Conservation (phyloP, 64 coral and sea anemone species). For the Orbicella faveolata region DNA sequence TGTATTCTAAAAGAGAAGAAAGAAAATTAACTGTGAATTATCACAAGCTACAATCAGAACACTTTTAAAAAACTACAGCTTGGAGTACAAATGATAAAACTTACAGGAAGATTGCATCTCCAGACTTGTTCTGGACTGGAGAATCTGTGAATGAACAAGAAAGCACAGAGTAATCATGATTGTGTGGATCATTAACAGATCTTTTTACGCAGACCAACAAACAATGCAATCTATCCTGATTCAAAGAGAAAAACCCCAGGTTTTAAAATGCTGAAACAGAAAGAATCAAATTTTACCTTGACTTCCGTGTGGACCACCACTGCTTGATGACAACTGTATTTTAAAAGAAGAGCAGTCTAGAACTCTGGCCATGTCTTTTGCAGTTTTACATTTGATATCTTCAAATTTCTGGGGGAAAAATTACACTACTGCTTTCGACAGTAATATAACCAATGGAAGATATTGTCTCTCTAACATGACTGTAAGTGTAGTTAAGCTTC, state of each 20-base stretch:
- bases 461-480: too few relatives aligned
- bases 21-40: background rate
- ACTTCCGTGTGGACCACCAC: background rate
- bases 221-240: too few relatives aligned
- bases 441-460: too few relatives aligned
- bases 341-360: slow-evolving; percentile 75
- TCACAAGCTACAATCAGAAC: background rate
- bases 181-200: too few relatives aligned
- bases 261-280: too few relatives aligned
- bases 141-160: slow-evolving; percentile 1
- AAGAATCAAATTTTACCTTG: slow-evolving; percentile 19
- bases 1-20: slow-evolving; percentile 7
- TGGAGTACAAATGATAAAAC: background rate
- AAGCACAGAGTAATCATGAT: background rate
- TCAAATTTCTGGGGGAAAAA: slow-evolving; percentile 33
- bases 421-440: background rate
- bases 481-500: too few relatives aligned
- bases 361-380: slow-evolving; percentile 72
- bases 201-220: too few relatives aligned
- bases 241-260: too few relatives aligned
- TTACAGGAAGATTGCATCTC: background rate
- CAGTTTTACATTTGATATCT: slow-evolving; percentile 59
- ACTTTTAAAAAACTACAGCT: background rate
- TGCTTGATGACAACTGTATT: slow-evolving; percentile 25
- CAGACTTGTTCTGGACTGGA: slow-evolving; percentile 5